Conservation (phyloP, 2,888 invertebrate species). For the Dioctria rufipes region DNA sequence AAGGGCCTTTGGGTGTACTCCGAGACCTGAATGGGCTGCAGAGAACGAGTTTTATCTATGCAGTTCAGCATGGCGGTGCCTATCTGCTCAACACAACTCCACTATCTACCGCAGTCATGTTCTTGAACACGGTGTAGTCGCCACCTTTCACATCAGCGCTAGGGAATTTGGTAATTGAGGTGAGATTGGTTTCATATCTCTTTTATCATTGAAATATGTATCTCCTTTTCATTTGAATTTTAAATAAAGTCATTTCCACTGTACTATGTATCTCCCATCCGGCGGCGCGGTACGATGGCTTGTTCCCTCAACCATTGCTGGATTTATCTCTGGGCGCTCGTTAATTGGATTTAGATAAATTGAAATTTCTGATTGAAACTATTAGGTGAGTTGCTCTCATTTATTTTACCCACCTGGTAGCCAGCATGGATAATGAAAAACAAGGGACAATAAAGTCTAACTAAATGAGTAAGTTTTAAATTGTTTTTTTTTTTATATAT, state of each 20-base stretch:
- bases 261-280: background rate
- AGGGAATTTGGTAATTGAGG: constrained; percentile 38
- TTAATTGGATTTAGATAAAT: constrained; percentile 6
- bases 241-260: constrained; percentile 23
- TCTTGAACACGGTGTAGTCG: constrained; percentile 30
- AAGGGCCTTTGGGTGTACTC: constrained; percentile 38
- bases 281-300: background rate
- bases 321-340: background rate
- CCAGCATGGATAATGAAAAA: too few relatives aligned
- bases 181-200: constrained; percentile 44
- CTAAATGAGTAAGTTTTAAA: too few relatives aligned
- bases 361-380: background rate
- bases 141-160: constrained; percentile 29
- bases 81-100: background rate
- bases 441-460: too few relatives aligned
- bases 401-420: too few relatives aligned
- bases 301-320: background rate
- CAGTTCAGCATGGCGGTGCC: background rate
- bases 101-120: constrained; percentile 31
- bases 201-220: constrained; percentile 31
- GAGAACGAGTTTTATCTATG: constrained; percentile 37
- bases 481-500: too few relatives aligned
- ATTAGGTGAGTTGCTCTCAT: too few relatives aligned
- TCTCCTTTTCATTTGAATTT: constrained; percentile 46
- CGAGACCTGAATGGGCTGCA: constrained; percentile 30